Evolutionary conservation across 2,888 invertebrate genomes (phyloP).

Genomic region (Apantesis nais): DNA sequence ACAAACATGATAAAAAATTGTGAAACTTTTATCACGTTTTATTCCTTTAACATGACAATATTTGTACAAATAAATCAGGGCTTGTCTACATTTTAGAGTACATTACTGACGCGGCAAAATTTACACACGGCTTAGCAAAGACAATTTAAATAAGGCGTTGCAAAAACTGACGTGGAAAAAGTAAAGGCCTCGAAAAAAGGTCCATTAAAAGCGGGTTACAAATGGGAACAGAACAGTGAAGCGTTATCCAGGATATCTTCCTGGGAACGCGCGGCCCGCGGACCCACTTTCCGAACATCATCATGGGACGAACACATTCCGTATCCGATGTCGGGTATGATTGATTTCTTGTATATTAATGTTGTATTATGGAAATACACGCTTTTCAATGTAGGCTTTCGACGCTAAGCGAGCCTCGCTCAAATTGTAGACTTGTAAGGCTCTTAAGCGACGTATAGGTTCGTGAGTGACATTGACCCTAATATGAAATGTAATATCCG

Average conservation of each 20-base stretch:
- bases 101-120: conserved; percentile 40
- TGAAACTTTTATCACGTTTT: conserved; percentile 3
- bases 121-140: conserved; percentile 52
- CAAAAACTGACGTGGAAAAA: conserved; percentile 76
- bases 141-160: conserved; percentile 75
- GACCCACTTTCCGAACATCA: conserved; percentile 46
- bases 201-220: conserved; percentile 76
- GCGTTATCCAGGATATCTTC: conserved; percentile 68
- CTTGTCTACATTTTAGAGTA: conserved; percentile 13
- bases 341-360: conserved; percentile 47
- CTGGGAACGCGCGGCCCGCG: conserved; percentile 59
- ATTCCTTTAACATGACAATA: conserved; percentile 2
- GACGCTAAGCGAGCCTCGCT: conserved; percentile 2
- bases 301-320: conserved; percentile 35
- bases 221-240: conserved; percentile 70
- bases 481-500: conserved; percentile 9
- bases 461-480: conserved; percentile 8
- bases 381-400: conserved; percentile 16
- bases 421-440: conserved; percentile 9
- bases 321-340: conserved; percentile 40
- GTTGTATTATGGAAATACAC: conserved; percentile 20
- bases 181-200: conserved; percentile 74
- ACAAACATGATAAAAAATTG: too few relatives aligned
- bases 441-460: conserved; percentile 7
- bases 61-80: conserved; percentile 6